Percentiles rank a stretch among this genome's conserved stretches.
These are phyloP conservation scores for Lanistes nyassanus DNA, from an alignment of 1,140 invertebrate species.

Conservation along the genomic window DNA sequence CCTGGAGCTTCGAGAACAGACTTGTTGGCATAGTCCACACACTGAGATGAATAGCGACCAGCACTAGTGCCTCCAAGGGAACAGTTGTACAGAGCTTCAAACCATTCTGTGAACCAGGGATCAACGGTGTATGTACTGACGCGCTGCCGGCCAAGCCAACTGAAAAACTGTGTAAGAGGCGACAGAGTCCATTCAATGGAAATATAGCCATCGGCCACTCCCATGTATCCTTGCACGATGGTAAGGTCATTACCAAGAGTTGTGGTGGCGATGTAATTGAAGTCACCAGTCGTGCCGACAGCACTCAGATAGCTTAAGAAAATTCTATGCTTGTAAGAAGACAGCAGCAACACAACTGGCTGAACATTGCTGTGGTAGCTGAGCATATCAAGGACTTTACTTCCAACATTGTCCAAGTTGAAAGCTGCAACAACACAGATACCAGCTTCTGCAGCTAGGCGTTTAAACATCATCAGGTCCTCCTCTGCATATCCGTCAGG, in stretches of 20 bases:
- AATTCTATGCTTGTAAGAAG: conserved; percentile 19
- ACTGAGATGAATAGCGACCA: conserved; percentile 12
- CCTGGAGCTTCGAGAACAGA: conserved; percentile 28
- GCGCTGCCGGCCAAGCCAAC: conserved; percentile 41
- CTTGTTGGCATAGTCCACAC: neutral
- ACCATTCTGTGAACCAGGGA: conserved; percentile 63
- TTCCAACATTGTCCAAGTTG: conserved; percentile 21
- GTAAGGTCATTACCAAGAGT: conserved; percentile 29
- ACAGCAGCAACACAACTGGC: conserved; percentile 46
- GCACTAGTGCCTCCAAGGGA: conserved; percentile 33
- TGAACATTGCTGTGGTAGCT: conserved; percentile 34
- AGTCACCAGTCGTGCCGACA: conserved; percentile 3
- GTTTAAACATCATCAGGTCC: conserved; percentile 38
- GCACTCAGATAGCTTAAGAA: conserved; percentile 42
- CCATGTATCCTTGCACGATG: conserved; percentile 38
- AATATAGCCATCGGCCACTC: conserved; percentile 46
- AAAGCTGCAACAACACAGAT: conserved; percentile 58
- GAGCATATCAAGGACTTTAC: conserved; percentile 33
- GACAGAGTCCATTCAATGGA: conserved; percentile 34
- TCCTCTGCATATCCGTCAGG: conserved; percentile 32
- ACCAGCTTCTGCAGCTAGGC: conserved; percentile 51
- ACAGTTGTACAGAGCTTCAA: conserved; percentile 52
- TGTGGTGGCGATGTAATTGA: conserved; percentile 31
- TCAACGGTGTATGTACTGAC: conserved; percentile 46
- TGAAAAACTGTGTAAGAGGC: conserved; percentile 37